A percentile compares a stretch with the other conserved stretches of the same genome.
Evolutionary conservation across 2,797 vertebrate species (phyloP).

Genomic region (Micropoecilia bifurca): DNA sequence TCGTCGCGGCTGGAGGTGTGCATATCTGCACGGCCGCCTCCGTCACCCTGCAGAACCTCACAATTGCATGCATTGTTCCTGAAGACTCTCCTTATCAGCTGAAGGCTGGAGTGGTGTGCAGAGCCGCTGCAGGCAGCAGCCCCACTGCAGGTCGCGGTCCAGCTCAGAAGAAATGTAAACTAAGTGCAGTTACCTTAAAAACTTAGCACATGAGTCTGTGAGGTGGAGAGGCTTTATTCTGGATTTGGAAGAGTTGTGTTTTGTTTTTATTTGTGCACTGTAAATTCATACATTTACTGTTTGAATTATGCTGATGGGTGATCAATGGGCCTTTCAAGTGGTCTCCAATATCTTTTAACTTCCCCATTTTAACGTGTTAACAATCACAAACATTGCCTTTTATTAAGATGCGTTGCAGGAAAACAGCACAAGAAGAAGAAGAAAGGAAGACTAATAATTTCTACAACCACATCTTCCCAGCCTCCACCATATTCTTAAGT

Average conservation of each 20-base stretch:
- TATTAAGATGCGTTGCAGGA: neutral
- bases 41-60: conserved; percentile 63
- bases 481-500: too few species aligned
- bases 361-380: neutral
- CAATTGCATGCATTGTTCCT: conserved; percentile 77
- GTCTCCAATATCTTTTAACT: neutral
- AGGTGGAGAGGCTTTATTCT: conserved; percentile 48
- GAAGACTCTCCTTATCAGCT: conserved; percentile 74
- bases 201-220: conserved; percentile 50
- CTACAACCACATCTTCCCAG: too few species aligned
- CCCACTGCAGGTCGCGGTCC: conserved; percentile 69
- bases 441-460: too few species aligned
- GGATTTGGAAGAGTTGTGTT: conserved; percentile 59
- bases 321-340: neutral
- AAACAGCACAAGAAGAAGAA: neutral
- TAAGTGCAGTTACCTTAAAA: conserved; percentile 76
- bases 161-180: conserved; percentile 80
- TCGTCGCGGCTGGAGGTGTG: conserved; percentile 57
- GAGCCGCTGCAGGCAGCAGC: conserved; percentile 57
- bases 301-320: neutral
- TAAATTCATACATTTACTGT: conserved; percentile 25
- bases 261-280: conserved; percentile 20
- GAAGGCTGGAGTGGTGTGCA: conserved; percentile 47
- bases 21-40: conserved; percentile 74
- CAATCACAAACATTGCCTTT: neutral